Evolutionary conservation across 2,797 vertebrate species (phyloP), one percentile per base, ranked within the genome.

Genomic region (Falco cherrug): DNA sequence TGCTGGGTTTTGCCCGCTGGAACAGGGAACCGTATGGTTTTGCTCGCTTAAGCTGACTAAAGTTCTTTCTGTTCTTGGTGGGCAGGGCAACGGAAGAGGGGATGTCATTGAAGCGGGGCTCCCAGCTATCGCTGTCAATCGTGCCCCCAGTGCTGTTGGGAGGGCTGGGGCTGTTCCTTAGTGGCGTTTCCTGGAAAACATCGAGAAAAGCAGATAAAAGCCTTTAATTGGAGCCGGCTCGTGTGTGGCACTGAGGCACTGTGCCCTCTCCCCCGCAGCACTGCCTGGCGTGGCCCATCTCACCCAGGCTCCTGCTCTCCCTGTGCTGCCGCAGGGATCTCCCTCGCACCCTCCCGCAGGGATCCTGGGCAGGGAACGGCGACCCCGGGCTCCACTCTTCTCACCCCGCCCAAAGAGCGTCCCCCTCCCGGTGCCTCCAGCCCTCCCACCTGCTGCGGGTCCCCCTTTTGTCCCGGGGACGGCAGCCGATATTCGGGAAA

Each of bases 141-240:
- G 99, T 99, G 95, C 99, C 99, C 11, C 99, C 99, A 1, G 99
- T 99, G 97, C 99, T 99, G 98, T 99, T 99, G 37, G 99, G 99
- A 3, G 99, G 99, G 93, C 99, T 99, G 86, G 99, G 99, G 93
- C 99, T 99, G 97, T 99, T 99, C 95, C 99, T 98, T 87, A 99
- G 95, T 4, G 99, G 97, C 2, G 98, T 97, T 82, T 99, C 99
- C 99, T 99, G 94, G 33, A 88, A 51, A 35, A 54, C 1, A 0
- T 16, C 3, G 6, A 47, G n/a, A 18, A 47, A 47, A 61, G 22
- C 12, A 9, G 60, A n/a, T 37, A 67, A 37, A 53, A 37, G 28
- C 53, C 0, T 64, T 33, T 50, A 47, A 29, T 10, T 0, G 0
- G 37, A 70, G 47, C 33, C 2, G 13, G 3, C 5, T 3, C 0